Percentiles rank a stretch among this genome's conserved stretches.
Evolutionary conservation across 2,888 invertebrate species (phyloP).

Genomic region (Perizoma affinitatum): DNA sequence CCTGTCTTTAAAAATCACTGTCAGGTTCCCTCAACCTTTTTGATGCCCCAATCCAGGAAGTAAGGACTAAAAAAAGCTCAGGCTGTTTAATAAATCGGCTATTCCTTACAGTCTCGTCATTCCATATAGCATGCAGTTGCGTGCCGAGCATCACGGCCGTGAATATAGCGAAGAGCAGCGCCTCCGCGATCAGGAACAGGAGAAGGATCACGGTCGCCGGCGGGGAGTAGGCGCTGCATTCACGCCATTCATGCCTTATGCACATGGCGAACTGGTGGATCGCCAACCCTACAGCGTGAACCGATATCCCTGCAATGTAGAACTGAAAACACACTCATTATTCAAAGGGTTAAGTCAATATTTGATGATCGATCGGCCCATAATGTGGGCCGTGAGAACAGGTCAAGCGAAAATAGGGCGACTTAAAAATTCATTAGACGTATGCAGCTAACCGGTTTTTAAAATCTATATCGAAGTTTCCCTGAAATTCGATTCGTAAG

Average conservation of each 20-base stretch:
- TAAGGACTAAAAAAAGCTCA: too few relatives aligned
- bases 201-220: constrained; percentile 97
- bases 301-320: constrained; percentile 98
- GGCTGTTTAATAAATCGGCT: too few relatives aligned
- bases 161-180: constrained; percentile 98
- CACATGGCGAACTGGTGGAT: constrained; percentile 97
- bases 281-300: constrained; percentile 96
- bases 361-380: too few relatives aligned
- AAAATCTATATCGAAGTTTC: too few relatives aligned
- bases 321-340: constrained; percentile 86
- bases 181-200: constrained; percentile 96
- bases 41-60: too few relatives aligned
- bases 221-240: constrained; percentile 96
- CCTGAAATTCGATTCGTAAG: too few relatives aligned
- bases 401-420: too few relatives aligned
- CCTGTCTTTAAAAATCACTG: too few relatives aligned
- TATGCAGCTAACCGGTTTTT: too few relatives aligned
- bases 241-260: constrained; percentile 96
- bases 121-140: constrained; percentile 98
- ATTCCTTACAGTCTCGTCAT: constrained; percentile 95
- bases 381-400: too few relatives aligned
- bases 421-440: too few relatives aligned
- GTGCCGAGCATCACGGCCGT: constrained; percentile 99
- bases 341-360: background rate
- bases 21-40: too few relatives aligned